phyloP scores from a whole-genome alignment of 2,113 vertebrate species.

The Anguilla rostrata region DNA sequence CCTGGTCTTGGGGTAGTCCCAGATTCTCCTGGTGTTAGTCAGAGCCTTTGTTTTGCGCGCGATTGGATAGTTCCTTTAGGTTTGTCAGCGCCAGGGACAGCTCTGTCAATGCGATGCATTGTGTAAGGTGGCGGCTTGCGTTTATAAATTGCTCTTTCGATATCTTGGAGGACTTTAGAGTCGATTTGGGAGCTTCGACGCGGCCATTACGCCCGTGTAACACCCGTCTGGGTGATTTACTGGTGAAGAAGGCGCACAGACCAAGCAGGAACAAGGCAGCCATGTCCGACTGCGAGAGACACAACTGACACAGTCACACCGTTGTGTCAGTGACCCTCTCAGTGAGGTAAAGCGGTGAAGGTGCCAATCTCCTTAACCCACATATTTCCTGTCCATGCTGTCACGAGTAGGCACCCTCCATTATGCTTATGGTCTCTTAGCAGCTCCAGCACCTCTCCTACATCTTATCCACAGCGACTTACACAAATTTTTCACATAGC shows the following conservation, averaged over 20 bases:
- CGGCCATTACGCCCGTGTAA: not conserved
- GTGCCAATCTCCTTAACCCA: slow-evolving; percentile 1
- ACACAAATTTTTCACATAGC: too few species aligned
- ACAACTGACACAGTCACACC: not conserved
- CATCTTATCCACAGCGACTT: too few species aligned
- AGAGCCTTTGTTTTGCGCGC: not conserved
- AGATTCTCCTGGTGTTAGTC: not conserved
- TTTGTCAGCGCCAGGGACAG: not conserved
- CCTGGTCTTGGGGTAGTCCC: not conserved
- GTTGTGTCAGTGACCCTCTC: not conserved
- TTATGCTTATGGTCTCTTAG: not conserved
- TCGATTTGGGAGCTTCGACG: not conserved
- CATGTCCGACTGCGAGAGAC: not conserved
- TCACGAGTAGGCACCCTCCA: not conserved
- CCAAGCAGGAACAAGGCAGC: not conserved
- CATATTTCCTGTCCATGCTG: not conserved
- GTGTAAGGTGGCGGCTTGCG: too few species aligned
- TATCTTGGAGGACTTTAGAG: slow-evolving; percentile 40
- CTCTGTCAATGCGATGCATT: too few species aligned
- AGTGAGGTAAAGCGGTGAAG: not conserved
- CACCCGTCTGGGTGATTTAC: not conserved
- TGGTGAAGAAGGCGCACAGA: not conserved
- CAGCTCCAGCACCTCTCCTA: not conserved
- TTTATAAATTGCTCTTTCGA: slow-evolving; percentile 33
- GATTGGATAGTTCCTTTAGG: not conserved